A percentile compares a stretch with the other conserved stretches of the same genome.
Conservation (phyloP, 2,113 vertebrate species). For the Platichthys stellatus region DNA sequence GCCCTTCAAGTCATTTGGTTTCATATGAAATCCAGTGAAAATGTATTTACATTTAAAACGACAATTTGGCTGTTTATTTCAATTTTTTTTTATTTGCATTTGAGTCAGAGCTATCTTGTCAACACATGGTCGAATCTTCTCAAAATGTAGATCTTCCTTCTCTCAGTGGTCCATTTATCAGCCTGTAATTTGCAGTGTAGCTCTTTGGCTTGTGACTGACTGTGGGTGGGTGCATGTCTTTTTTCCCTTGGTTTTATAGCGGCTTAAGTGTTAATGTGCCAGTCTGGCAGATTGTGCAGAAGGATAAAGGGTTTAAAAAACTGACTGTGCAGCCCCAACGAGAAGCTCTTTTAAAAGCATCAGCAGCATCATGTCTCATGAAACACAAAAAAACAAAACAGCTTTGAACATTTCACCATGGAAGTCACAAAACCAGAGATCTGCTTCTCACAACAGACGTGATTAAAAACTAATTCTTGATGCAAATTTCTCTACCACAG, state of each 20-base stretch:
- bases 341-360: constrained; percentile 14
- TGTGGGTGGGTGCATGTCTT: constrained; percentile 9
- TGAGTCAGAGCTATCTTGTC: neutral
- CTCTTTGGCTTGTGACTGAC: constrained; percentile 2
- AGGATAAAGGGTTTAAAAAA: constrained; percentile 56
- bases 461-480: neutral
- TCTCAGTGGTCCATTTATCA: neutral
- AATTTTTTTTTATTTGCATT: neutral
- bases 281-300: constrained; percentile 57
- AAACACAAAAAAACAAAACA: neutral
- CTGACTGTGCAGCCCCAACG: constrained; percentile 4
- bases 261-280: constrained; percentile 51
- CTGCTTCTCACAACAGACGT: too few relatives aligned
- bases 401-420: neutral
- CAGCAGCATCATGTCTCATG: constrained; percentile 6
- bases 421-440: neutral
- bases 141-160: too few relatives aligned
- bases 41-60: too few relatives aligned
- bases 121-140: neutral
- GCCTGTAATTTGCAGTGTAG: constrained; percentile 8
- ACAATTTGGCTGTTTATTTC: neutral
- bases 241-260: constrained; percentile 29
- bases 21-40: neutral
- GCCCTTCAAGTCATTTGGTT: neutral
- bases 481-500: too few relatives aligned